These are phyloP conservation scores for Nycticorax nycticorax DNA, from an alignment of 2,113 vertebrate species.

Conservation along the genomic window DNA sequence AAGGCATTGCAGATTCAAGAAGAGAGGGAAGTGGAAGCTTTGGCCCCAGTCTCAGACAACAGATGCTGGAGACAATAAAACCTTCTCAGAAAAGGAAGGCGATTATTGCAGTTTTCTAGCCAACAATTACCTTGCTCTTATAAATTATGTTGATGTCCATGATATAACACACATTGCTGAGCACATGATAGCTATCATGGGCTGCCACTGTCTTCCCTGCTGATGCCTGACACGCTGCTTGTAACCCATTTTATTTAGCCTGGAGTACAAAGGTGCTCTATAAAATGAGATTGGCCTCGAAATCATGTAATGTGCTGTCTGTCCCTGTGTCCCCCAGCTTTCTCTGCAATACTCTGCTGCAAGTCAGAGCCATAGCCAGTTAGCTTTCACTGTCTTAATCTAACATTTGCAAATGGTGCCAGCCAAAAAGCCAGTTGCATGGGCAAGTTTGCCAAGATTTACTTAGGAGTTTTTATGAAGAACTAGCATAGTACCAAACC, in stretches of 20 bases:
- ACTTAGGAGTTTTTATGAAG: slow-evolving; percentile 32
- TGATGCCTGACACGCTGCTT: neutral
- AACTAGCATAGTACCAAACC: slow-evolving; percentile 10
- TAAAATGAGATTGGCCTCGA: slow-evolving; percentile 10
- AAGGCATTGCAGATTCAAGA: slow-evolving; percentile 9
- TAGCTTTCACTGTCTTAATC: slow-evolving; percentile 4
- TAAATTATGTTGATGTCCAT: slow-evolving; percentile 34
- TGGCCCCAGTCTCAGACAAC: slow-evolving; percentile 31
- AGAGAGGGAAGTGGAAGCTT: slow-evolving; percentile 22
- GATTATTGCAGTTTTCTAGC: slow-evolving; percentile 51
- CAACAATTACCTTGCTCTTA: slow-evolving; percentile 55
- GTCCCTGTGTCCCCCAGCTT: neutral
- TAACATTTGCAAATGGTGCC: slow-evolving; percentile 3
- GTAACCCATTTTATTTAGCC: slow-evolving; percentile 13
- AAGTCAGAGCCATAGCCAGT: neutral
- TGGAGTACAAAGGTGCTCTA: slow-evolving; percentile 38
- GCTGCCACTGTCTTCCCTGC: neutral
- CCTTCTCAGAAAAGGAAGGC: slow-evolving; percentile 24
- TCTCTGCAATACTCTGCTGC: neutral
- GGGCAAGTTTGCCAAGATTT: slow-evolving; percentile 35
- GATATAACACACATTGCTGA: slow-evolving; percentile 35
- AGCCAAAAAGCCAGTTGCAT: slow-evolving; percentile 5
- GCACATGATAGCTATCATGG: neutral
- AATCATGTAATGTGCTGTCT: neutral
- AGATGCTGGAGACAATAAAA: slow-evolving; percentile 63